phyloP scores from a whole-genome alignment of 2,797 vertebrate genomes.

The Chaetophractus vellerosus region DNA sequence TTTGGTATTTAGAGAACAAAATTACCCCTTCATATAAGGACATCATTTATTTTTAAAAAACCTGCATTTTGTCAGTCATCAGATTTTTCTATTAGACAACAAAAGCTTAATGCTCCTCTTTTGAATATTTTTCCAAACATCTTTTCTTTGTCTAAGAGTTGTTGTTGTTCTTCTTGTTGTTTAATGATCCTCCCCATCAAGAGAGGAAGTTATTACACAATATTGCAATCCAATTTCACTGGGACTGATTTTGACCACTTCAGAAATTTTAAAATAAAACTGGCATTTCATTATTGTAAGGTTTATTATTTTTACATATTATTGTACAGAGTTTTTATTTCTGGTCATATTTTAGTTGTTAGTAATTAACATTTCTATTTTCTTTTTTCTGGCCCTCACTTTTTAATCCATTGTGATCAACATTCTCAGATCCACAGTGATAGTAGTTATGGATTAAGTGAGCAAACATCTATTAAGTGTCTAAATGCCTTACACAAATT shows the following conservation, averaged over 20 bases:
- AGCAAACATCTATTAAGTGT: neutral
- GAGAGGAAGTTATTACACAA: neutral
- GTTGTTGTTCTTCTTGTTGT: neutral
- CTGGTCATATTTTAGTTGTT: neutral
- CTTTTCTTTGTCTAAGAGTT: neutral
- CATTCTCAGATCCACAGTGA: neutral
- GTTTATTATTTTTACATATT: neutral
- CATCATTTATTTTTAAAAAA: conserved; percentile 49
- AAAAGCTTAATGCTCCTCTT: neutral
- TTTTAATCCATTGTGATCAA: neutral
- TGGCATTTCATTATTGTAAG: neutral
- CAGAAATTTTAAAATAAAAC: conserved; percentile 48
- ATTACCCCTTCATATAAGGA: neutral
- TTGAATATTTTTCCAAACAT: neutral
- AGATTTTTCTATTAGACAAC: neutral
- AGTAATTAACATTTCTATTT: neutral
- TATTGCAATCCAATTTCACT: conserved; percentile 51
- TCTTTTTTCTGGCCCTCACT: neutral
- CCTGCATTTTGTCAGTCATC: neutral
- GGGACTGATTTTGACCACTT: conserved; percentile 38
- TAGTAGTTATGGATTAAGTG: neutral
- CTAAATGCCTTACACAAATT: neutral
- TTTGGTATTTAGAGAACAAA: neutral
- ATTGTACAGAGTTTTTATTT: neutral
- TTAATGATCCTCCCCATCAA: neutral